Percentiles rank a stretch among this genome's conserved stretches.
These are phyloP conservation scores for Eustalomyia histrio DNA, from an alignment of 2,888 invertebrate genomes.

Conservation along the genomic window DNA sequence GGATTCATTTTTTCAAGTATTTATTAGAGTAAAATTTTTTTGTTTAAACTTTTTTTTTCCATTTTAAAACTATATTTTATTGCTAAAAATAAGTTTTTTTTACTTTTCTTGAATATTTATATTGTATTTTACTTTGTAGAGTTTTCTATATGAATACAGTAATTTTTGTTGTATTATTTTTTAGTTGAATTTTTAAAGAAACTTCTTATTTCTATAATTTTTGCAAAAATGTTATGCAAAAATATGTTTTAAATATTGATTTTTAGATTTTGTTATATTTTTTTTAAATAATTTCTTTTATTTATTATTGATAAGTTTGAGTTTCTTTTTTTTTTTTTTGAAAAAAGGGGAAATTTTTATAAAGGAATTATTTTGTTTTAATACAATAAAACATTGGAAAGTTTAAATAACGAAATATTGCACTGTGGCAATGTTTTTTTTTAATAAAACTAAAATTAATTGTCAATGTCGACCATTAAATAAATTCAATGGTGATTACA, in stretches of 20 bases:
- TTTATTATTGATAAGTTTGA: slow-evolving; percentile 38
- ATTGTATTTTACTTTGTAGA: slow-evolving; percentile 40
- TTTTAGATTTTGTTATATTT: background rate
- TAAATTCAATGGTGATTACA: slow-evolving; percentile 8
- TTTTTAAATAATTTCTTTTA: slow-evolving; percentile 19
- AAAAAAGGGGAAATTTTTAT: slow-evolving; percentile 6
- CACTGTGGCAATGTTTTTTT: slow-evolving; percentile 15
- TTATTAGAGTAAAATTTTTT: slow-evolving; percentile 57
- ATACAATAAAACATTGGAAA: slow-evolving; percentile 12
- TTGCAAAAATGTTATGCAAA: slow-evolving; percentile 43
- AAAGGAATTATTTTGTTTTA: slow-evolving; percentile 12
- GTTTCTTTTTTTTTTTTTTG: slow-evolving; percentile 39
- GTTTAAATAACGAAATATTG: slow-evolving; percentile 8
- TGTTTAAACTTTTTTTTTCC: slow-evolving; percentile 3
- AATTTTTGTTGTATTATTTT: slow-evolving; percentile 38
- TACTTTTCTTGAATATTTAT: slow-evolving; percentile 29
- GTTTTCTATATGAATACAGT: slow-evolving; percentile 30
- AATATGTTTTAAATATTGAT: slow-evolving; percentile 29
- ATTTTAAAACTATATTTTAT: slow-evolving; percentile 56
- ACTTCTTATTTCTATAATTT: slow-evolving; percentile 30
- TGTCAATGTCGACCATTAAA: slow-evolving; percentile 6
- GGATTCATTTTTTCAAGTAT: slow-evolving; percentile 28
- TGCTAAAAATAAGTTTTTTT: slow-evolving; percentile 47
- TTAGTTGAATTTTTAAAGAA: slow-evolving; percentile 45
- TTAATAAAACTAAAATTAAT: background rate